phyloP scores from a whole-genome alignment of 2,888 invertebrate genomes.

The Hyles lineata region DNA sequence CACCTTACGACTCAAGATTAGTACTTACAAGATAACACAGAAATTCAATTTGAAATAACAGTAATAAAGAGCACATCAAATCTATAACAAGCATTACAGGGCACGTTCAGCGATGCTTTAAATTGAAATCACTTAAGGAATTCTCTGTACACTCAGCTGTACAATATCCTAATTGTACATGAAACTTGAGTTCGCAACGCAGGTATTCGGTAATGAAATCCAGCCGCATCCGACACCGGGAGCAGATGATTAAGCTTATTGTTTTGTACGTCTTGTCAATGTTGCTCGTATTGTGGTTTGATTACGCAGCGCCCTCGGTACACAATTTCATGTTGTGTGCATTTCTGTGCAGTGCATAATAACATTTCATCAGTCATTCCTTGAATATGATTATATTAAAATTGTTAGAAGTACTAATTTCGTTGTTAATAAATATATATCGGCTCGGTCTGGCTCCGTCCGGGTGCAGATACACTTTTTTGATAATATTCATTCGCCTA shows the following conservation, averaged over 20 bases:
- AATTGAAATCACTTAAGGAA: constrained; percentile 29
- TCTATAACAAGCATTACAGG: constrained; percentile 5
- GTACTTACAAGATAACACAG: too few relatives aligned
- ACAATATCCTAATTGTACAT: constrained; percentile 42
- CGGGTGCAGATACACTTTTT: too few relatives aligned
- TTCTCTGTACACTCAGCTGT: constrained; percentile 31
- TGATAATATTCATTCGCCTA: too few relatives aligned
- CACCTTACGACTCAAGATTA: too few relatives aligned
- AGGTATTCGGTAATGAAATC: constrained; percentile 39
- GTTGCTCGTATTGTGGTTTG: neutral
- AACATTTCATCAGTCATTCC: too few relatives aligned
- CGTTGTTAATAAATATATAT: too few relatives aligned
- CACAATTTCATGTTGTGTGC: too few relatives aligned
- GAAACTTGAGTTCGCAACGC: constrained; percentile 47
- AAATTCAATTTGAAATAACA: neutral
- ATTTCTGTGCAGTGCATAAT: too few relatives aligned
- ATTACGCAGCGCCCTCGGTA: neutral
- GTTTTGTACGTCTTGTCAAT: constrained; percentile 21
- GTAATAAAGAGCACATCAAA: neutral
- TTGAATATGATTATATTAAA: too few relatives aligned
- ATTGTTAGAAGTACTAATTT: too few relatives aligned
- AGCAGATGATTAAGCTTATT: constrained; percentile 30
- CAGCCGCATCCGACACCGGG: constrained; percentile 29
- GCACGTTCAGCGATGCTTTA: constrained; percentile 5
- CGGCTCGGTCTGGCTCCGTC: too few relatives aligned